Conservation (phyloP, 2,113 vertebrate species). For the Glaucidium brasilianum region DNA sequence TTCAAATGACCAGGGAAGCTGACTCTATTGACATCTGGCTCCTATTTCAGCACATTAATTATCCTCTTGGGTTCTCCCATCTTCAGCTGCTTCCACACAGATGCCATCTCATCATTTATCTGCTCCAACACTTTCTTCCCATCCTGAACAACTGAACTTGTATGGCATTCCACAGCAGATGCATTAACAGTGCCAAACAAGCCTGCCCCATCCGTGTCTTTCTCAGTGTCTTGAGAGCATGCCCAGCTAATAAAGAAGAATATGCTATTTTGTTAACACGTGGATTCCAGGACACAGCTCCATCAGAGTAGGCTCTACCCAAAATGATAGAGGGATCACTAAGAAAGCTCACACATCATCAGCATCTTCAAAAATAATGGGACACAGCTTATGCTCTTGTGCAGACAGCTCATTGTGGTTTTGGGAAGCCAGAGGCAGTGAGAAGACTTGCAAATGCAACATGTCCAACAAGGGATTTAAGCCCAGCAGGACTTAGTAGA, state of each 20-base stretch:
- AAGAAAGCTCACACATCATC: background rate
- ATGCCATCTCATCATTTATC: slow-evolving; percentile 56
- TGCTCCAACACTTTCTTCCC: slow-evolving; percentile 29
- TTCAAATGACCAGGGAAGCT: slow-evolving; percentile 56
- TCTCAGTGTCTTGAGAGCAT: background rate
- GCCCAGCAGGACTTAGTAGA: background rate
- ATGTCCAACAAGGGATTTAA: background rate
- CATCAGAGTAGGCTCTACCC: background rate
- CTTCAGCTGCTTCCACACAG: slow-evolving; percentile 52
- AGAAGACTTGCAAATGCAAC: background rate
- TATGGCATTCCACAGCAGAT: slow-evolving; percentile 1
- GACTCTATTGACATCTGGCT: slow-evolving; percentile 62
- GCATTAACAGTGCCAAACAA: background rate
- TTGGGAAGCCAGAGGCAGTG: background rate
- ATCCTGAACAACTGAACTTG: background rate
- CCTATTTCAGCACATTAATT: slow-evolving; percentile 63
- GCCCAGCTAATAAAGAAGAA: background rate
- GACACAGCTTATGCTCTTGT: background rate
- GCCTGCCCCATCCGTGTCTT: background rate
- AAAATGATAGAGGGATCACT: slow-evolving; percentile 11
- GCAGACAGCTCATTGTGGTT: background rate
- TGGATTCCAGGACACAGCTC: slow-evolving; percentile 8
- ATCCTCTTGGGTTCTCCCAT: slow-evolving; percentile 57
- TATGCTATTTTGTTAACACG: background rate
- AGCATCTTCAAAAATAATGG: background rate